Evolutionary conservation across 2,888 invertebrate species (phyloP).

Genomic region (Scaptomyza parva): DNA sequence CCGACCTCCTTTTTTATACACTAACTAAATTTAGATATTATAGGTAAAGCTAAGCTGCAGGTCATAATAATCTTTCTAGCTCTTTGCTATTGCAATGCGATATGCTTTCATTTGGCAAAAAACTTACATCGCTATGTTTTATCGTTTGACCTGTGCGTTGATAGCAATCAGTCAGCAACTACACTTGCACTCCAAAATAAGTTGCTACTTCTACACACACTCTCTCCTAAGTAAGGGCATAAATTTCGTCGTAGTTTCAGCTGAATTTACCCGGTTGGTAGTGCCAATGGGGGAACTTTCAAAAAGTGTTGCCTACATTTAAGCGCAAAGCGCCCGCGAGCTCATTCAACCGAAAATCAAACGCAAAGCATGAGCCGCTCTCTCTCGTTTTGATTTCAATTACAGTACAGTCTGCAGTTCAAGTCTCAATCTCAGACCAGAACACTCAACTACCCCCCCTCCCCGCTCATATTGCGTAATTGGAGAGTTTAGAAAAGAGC

Average conservation of each 20-base stretch:
- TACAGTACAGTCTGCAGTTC: conserved; percentile 33
- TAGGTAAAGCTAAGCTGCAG: neutral
- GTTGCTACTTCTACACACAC: no score
- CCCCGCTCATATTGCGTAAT: conserved; percentile 39
- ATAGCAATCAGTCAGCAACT: no score
- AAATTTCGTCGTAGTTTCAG: no score
- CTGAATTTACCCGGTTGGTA: no score
- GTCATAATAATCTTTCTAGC: no score
- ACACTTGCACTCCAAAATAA: no score
- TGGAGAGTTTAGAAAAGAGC: conserved; percentile 57
- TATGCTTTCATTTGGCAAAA: no score
- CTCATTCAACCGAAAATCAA: conserved; percentile 35
- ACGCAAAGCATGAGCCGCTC: conserved; percentile 44
- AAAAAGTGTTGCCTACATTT: conserved; percentile 52
- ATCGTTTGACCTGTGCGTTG: no score
- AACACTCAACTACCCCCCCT: neutral
- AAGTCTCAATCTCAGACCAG: conserved; percentile 8
- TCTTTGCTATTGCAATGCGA: no score
- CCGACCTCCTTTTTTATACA: conserved; percentile 1
- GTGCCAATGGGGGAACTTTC: neutral
- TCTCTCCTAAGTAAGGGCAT: no score
- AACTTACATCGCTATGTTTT: no score
- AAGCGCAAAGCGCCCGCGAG: conserved; percentile 5
- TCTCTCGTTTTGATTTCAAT: conserved; percentile 54
- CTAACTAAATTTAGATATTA: neutral